Conservation (phyloP, 2,888 invertebrate genomes). For the Adelognathus sp. region DNA sequence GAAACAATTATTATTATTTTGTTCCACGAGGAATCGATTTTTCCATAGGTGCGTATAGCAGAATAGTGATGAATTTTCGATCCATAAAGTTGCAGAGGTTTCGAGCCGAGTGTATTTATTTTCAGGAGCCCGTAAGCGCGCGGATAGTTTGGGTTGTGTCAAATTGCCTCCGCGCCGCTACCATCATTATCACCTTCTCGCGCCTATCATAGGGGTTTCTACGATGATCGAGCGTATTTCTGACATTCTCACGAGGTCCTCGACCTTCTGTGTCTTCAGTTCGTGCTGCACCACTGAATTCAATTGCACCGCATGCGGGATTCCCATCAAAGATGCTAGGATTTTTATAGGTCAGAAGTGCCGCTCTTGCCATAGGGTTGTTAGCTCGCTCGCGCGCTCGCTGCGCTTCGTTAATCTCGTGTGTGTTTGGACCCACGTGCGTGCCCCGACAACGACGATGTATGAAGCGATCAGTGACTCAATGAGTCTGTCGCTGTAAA, state of each 20-base stretch:
- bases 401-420: constrained; percentile 40
- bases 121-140: neutral
- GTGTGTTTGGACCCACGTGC: constrained; percentile 2
- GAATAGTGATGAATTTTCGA: too few relatives aligned
- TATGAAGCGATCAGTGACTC: constrained; percentile 17
- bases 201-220: constrained; percentile 2
- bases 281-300: constrained; percentile 31
- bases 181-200: neutral
- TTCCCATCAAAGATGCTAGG: constrained; percentile 53
- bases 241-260: constrained; percentile 60
- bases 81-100: neutral
- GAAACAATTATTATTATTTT: neutral
- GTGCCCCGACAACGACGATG: neutral
- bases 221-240: neutral
- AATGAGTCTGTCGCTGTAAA: constrained; percentile 5
- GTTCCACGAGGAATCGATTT: too few relatives aligned
- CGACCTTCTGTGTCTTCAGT: constrained; percentile 33
- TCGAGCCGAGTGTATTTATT: neutral
- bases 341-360: constrained; percentile 57
- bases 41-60: too few relatives aligned
- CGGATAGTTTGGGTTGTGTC: neutral
- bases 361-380: constrained; percentile 21
- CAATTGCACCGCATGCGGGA: constrained; percentile 65
- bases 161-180: neutral
- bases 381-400: constrained; percentile 25